phyloP scores from a whole-genome alignment of 2,888 invertebrate species.

The Conops quadrifasciatus region DNA sequence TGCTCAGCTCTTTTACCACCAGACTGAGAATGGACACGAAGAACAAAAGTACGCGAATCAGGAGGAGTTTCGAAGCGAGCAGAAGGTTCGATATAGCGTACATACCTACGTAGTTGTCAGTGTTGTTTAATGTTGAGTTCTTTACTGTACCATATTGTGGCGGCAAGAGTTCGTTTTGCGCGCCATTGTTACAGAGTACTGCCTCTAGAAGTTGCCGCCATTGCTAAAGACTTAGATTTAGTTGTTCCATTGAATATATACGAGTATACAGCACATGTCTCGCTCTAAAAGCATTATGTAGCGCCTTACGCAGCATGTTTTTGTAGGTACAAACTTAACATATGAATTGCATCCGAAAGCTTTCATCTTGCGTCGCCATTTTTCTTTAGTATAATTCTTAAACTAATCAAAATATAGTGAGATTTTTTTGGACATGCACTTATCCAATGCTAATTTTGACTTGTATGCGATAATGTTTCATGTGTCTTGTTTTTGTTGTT shows the following conservation, averaged over 20 bases:
- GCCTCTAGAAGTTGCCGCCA: not conserved
- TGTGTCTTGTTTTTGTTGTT: conserved; percentile 20
- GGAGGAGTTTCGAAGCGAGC: conserved; percentile 54
- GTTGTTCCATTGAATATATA: too few relatives aligned
- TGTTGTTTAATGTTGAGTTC: conserved; percentile 40
- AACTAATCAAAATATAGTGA: too few relatives aligned
- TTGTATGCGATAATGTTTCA: not conserved
- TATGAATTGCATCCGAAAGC: too few relatives aligned
- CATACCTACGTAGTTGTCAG: too few relatives aligned
- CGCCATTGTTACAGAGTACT: conserved; percentile 9
- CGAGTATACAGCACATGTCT: too few relatives aligned
- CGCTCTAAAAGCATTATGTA: conserved; percentile 17
- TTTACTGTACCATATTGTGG: conserved; percentile 19
- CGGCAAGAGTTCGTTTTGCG: not conserved
- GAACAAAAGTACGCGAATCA: conserved; percentile 43
- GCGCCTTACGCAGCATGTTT: conserved; percentile 26
- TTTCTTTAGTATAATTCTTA: too few relatives aligned
- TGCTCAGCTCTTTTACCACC: conserved; percentile 49
- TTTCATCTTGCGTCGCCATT: too few relatives aligned
- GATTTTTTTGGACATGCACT: not conserved
- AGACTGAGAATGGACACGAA: conserved; percentile 47
- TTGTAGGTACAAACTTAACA: conserved; percentile 5
- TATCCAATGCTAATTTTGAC: not conserved
- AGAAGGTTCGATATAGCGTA: conserved; percentile 60
- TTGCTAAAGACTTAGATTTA: not conserved